Evolutionary conservation across 2,113 vertebrate species (phyloP), one percentile per base, ranked within the genome.

Genomic region (Chlorodrepanis virens): DNA sequence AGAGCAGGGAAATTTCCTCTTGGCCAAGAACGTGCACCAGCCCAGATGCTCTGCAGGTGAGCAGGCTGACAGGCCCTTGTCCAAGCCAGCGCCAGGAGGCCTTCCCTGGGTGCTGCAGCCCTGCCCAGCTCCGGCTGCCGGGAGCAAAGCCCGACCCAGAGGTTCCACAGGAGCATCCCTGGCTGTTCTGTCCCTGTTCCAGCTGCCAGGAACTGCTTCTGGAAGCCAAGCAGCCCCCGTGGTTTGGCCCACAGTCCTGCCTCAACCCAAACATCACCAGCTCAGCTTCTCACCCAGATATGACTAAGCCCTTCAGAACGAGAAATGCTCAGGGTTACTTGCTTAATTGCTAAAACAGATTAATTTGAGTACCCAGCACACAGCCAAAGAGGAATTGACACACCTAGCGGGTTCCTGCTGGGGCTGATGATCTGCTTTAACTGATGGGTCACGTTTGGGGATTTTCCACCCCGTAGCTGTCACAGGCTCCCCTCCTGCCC

Each of bases 291-390:
- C 94, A 83, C 82, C 75, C 85, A 91, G 68, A 49, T 64, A 70
- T 94, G 93, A 95, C 76, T 91, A 83, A 94, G 75, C 56, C 83
- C 40, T 88, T 77, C 71, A 54, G 68, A 63, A 33, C 0, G 5
- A 87, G 78, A 78, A 93, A 40, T 1, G 1, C 49, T 77, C 71
- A 44, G 56, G 72, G 75, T 89, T 93, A 39, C 39, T 95, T 50
- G 39, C 31, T 90, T 94, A 87, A 95, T 95, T 79, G 77, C 69
- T 82, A 82, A 94, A 96, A 24, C 96, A 92, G 92, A 74, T 93
- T 85, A 78, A 86, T 91, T 90, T 63, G 71, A 61, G 49, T 63
- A 33, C 37, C 17, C n/a, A 90, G 90, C 81, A 74, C 68, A 53
- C 11, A 52, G 72, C 74, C 27, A 13, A 77, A 80, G 79, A 88